phyloP scores from a whole-genome alignment of 2,113 vertebrate genomes.

The Sakesphorus luctuosus region DNA sequence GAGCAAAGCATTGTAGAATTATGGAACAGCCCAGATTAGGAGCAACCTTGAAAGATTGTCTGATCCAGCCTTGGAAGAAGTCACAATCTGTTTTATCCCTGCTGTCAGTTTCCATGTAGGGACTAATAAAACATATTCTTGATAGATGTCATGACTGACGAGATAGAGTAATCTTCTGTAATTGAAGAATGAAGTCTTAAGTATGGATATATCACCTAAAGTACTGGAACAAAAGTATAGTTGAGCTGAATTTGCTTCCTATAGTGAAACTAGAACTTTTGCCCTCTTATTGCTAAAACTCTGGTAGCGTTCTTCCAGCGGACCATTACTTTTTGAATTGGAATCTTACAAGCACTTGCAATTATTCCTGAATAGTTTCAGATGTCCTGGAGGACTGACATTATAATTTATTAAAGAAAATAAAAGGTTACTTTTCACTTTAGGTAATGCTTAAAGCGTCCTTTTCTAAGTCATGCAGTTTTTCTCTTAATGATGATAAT shows the following conservation, averaged over 20 bases:
- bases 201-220: not conserved
- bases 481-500: not conserved
- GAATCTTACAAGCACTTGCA: not conserved
- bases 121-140: not conserved
- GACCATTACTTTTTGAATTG: not conserved
- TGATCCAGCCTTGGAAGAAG: not conserved
- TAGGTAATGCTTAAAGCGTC: not conserved
- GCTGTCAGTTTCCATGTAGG: not conserved
- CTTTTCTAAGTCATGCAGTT: not conserved
- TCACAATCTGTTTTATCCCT: not conserved
- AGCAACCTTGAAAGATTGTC: not conserved
- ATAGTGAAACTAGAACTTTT: rapidly evolving
- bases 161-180: not conserved
- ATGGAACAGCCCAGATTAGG: not conserved
- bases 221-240: not conserved
- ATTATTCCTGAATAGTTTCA: not conserved
- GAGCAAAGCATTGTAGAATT: not conserved
- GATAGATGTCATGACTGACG: not conserved
- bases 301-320: not conserved
- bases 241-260: not conserved
- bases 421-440: not conserved
- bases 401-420: not conserved
- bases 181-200: not conserved
- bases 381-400: not conserved
- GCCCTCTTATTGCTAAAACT: not conserved